Evolutionary conservation across 1,140 invertebrate species (phyloP).

Genomic region (Drosophila nigrodunni): DNA sequence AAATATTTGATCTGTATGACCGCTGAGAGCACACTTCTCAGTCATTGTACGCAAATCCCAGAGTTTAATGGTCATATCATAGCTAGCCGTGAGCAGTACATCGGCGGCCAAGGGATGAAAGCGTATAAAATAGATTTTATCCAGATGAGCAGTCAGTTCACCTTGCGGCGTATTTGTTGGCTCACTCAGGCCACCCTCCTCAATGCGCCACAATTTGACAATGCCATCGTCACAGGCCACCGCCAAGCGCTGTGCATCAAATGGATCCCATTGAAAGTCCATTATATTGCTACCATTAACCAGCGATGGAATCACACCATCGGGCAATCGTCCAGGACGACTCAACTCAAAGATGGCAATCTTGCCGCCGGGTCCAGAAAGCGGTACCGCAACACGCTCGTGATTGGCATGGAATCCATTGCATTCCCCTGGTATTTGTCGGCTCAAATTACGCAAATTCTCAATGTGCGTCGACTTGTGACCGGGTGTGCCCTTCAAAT

Average conservation of each 20-base stretch:
- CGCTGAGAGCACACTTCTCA: slow-evolving; percentile 84
- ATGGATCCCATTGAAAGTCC: slow-evolving; percentile 98
- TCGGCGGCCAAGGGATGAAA: slow-evolving; percentile 95
- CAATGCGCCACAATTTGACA: slow-evolving; percentile 93
- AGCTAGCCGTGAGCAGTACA: slow-evolving; percentile 93
- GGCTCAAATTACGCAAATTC: slow-evolving; percentile 95
- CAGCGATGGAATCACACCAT: slow-evolving; percentile 92
- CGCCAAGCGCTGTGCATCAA: slow-evolving; percentile 91
- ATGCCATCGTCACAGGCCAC: slow-evolving; percentile 96
- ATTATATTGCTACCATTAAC: slow-evolving; percentile 94
- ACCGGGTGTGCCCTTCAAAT: slow-evolving; percentile 94
- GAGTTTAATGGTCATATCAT: slow-evolving; percentile 95
- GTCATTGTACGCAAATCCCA: slow-evolving; percentile 89
- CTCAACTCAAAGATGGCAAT: slow-evolving; percentile 94
- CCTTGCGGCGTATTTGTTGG: slow-evolving; percentile 86
- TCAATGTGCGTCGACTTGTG: slow-evolving; percentile 97
- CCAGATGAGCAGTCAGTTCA: slow-evolving; percentile 92
- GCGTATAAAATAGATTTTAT: slow-evolving; percentile 96
- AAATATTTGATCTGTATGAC: slow-evolving; percentile 94
- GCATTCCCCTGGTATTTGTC: slow-evolving; percentile 96
- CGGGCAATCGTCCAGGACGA: slow-evolving; percentile 91
- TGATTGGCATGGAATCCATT: slow-evolving; percentile 96
- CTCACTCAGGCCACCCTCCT: slow-evolving; percentile 86
- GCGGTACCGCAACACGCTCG: slow-evolving; percentile 93
- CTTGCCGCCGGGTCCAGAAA: slow-evolving; percentile 95